Percentiles rank a stretch among this genome's conserved stretches.
phyloP scores from a whole-genome alignment of 2,888 invertebrate genomes.

The Petrolisthes manimaculis region DNA sequence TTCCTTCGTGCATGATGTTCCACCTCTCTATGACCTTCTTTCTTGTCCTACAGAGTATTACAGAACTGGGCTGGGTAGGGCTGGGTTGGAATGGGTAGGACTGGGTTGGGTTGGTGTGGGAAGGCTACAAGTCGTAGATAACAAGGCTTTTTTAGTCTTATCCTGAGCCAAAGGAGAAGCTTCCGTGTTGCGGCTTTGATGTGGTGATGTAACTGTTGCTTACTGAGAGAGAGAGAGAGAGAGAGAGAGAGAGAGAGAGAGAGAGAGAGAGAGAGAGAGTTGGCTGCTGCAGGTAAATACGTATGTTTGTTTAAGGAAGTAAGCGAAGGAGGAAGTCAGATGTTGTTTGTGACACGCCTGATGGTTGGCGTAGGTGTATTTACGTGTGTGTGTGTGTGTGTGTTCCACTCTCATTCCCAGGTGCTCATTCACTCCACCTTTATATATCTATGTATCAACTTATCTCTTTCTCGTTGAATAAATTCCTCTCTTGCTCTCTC shows the following conservation, averaged over 20 bases:
- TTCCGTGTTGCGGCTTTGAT: neutral
- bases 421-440: no score
- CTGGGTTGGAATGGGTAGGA: no score
- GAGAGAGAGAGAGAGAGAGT: neutral
- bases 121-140: no score
- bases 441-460: no score
- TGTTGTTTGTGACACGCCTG: neutral
- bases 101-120: no score
- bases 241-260: neutral
- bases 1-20: no score
- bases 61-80: no score
- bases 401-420: no score
- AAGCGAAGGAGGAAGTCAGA: neutral
- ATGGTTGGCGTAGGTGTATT: neutral
- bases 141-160: neutral
- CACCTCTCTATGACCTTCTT: no score
- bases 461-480: no score
- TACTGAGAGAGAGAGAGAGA: constrained; percentile 9
- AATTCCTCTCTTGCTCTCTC: no score
- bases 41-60: no score
- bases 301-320: neutral
- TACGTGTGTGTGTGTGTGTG: neutral
- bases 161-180: neutral
- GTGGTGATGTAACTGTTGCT: neutral
- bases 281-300: neutral